These are phyloP conservation scores for Saccostrea echinata DNA, from an alignment of 1,140 invertebrate genomes.

Conservation along the genomic window DNA sequence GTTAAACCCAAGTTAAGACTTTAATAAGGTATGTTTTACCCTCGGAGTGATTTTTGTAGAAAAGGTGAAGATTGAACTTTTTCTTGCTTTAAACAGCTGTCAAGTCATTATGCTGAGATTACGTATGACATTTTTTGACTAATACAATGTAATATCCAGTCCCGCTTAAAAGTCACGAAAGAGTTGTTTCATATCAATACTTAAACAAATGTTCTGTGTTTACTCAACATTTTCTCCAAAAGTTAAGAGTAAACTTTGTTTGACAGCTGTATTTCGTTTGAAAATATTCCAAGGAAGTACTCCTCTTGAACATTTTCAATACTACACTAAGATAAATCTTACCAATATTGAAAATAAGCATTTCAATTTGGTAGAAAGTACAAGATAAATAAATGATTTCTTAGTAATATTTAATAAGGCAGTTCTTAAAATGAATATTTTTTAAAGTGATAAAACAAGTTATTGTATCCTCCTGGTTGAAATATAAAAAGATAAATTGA, in stretches of 20 bases:
- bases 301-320: not conserved
- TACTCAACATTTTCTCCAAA: not conserved
- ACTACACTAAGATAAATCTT: not conserved
- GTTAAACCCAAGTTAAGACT: conserved; percentile 24
- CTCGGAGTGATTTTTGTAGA: not conserved
- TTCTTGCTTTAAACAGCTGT: not conserved
- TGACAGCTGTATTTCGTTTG: conserved; percentile 1
- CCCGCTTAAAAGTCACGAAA: not conserved
- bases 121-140: conserved; percentile 10
- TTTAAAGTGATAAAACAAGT: not conserved
- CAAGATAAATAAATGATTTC: not conserved
- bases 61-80: not conserved
- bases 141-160: not conserved
- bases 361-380: not conserved
- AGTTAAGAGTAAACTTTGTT: conserved; percentile 1
- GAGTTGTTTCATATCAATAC: not conserved
- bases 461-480: not conserved
- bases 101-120: not conserved
- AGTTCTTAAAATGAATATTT: not conserved
- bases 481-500: conserved; percentile 1
- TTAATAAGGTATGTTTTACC: not conserved
- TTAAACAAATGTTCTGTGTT: conserved; percentile 30
- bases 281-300: not conserved
- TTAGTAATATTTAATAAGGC: not conserved
- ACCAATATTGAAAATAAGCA: not conserved